Conservation (phyloP, 2,797 vertebrate genomes). For the Sebastes kiyomatsui region DNA sequence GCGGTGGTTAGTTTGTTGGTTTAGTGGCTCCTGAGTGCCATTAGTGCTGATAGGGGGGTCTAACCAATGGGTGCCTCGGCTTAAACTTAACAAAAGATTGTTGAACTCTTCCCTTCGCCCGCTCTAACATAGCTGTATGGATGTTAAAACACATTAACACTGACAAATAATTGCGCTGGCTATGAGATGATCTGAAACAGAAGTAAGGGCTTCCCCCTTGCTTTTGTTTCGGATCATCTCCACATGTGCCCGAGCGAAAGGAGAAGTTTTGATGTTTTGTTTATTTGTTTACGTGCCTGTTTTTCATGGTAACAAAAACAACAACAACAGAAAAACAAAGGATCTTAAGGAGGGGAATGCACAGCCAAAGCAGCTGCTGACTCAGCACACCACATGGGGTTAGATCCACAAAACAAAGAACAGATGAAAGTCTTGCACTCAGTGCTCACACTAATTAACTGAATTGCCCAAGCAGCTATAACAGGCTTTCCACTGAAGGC, state of each 20-base stretch:
- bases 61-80: constrained; percentile 30
- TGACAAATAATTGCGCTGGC: constrained; percentile 1
- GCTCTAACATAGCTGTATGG: neutral
- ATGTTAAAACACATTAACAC: constrained; percentile 30
- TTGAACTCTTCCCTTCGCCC: constrained; percentile 23
- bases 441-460: constrained; percentile 41
- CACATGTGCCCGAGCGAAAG: constrained; percentile 22
- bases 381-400: constrained; percentile 54
- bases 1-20: constrained; percentile 71
- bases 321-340: constrained; percentile 10
- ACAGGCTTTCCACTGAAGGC: neutral
- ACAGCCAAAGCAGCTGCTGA: constrained; percentile 55
- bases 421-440: constrained; percentile 40
- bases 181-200: constrained; percentile 40
- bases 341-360: constrained; percentile 6
- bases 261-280: constrained; percentile 32
- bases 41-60: constrained; percentile 59
- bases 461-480: neutral
- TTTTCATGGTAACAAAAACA: constrained; percentile 52
- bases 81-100: constrained; percentile 49
- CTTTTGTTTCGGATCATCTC: constrained; percentile 50
- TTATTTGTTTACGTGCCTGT: constrained; percentile 45
- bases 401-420: constrained; percentile 55
- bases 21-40: constrained; percentile 75
- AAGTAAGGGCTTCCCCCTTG: constrained; percentile 23